phyloP scores from a whole-genome alignment of 2,888 invertebrate species.

The Argyra leucocephala region DNA sequence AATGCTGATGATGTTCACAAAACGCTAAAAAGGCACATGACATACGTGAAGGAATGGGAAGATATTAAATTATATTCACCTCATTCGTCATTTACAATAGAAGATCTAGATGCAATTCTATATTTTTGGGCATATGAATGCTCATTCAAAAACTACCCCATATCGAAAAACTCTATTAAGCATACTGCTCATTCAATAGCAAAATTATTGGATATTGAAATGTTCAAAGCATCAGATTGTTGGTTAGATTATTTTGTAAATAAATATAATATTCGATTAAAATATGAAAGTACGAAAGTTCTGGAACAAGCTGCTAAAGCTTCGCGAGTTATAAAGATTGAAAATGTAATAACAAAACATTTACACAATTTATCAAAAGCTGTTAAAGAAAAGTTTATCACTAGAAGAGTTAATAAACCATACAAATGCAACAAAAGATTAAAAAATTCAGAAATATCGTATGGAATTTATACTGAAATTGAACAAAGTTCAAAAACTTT shows the following conservation, averaged over 20 bases:
- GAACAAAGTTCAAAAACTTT: too few species aligned
- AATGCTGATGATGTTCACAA: not conserved
- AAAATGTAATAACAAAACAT: not conserved
- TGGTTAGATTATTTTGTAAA: not conserved
- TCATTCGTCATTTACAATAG: not conserved
- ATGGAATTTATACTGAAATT: too few species aligned
- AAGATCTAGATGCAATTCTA: not conserved
- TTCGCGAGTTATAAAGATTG: not conserved
- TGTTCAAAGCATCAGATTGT: not conserved
- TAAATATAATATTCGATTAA: not conserved
- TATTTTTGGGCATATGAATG: not conserved
- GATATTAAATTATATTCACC: not conserved
- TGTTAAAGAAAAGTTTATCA: not conserved
- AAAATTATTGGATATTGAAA: not conserved
- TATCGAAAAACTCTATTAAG: not conserved
- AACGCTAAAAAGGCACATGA: not conserved
- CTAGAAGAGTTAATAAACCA: too few species aligned
- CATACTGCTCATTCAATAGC: not conserved
- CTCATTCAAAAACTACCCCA: not conserved
- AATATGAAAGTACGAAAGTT: not conserved
- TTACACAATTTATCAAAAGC: not conserved
- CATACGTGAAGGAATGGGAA: not conserved
- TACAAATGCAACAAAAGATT: too few species aligned
- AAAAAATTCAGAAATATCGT: too few species aligned
- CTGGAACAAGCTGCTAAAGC: not conserved